These are phyloP conservation scores for Saxidomus purpurata DNA, from an alignment of 1,140 invertebrate genomes.

Conservation along the genomic window DNA sequence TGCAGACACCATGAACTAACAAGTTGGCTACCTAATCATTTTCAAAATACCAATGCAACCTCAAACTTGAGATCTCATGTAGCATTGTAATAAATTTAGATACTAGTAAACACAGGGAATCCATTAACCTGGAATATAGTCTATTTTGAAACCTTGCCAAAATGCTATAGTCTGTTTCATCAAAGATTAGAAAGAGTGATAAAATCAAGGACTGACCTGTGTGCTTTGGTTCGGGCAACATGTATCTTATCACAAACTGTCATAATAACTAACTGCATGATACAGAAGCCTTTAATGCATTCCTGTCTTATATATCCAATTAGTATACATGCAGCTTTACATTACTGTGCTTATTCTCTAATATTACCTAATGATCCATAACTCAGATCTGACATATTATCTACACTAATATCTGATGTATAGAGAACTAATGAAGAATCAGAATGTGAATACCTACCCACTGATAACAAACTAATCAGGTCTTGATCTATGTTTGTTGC, in stretches of 20 bases:
- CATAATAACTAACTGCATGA: too few relatives aligned
- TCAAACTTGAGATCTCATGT: neutral
- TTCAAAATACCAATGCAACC: too few relatives aligned
- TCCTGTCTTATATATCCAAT: too few relatives aligned
- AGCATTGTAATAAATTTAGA: slow-evolving; percentile 42
- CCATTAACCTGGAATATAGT: slow-evolving; percentile 49
- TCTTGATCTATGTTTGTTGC: neutral
- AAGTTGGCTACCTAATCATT: too few relatives aligned
- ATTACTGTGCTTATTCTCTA: too few relatives aligned
- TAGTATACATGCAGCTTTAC: too few relatives aligned
- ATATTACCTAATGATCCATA: neutral
- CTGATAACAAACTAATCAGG: neutral
- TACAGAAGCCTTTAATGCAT: too few relatives aligned
- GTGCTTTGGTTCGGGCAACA: too few relatives aligned
- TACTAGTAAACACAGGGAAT: slow-evolving; percentile 37
- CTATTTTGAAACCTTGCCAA: slow-evolving; percentile 26
- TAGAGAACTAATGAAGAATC: neutral
- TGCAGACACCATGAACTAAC: too few relatives aligned
- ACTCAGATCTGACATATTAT: neutral
- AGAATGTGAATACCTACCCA: neutral
- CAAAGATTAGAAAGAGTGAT: too few relatives aligned
- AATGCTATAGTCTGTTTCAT: slow-evolving; percentile 13
- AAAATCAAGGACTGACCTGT: too few relatives aligned
- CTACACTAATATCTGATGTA: neutral
- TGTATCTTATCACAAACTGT: too few relatives aligned